Percentiles rank a stretch among this genome's conserved stretches.
These are phyloP conservation scores for Acromyrmex charruanus DNA, from an alignment of 1,140 invertebrate genomes.

Conservation along the genomic window DNA sequence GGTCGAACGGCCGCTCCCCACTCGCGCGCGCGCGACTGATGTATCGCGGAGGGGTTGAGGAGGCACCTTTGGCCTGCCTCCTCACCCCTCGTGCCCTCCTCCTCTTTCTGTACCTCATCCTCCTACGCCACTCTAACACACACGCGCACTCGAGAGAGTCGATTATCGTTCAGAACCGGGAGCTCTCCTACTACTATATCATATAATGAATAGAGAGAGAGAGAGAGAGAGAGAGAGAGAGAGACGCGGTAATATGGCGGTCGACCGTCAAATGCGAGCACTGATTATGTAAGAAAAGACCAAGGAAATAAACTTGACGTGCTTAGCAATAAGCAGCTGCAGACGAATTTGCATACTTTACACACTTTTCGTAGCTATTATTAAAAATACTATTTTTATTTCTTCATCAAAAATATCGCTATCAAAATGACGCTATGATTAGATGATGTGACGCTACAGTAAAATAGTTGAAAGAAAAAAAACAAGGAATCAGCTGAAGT, in stretches of 20 bases:
- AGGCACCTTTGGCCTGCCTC: constrained; percentile 44
- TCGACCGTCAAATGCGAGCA: constrained; percentile 46
- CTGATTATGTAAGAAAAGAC: constrained; percentile 54
- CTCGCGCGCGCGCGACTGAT: constrained; percentile 22
- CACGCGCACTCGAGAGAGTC: constrained; percentile 62
- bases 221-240: constrained; percentile 1
- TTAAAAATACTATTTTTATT: constrained; percentile 1
- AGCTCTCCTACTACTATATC: constrained; percentile 55
- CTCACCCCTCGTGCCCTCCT: not conserved
- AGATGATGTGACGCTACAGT: too few relatives aligned
- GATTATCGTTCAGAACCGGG: constrained; percentile 70
- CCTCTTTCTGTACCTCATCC: constrained; percentile 3
- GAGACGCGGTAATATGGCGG: constrained; percentile 39
- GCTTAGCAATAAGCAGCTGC: not conserved
- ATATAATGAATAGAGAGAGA: constrained; percentile 38
- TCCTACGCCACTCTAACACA: constrained; percentile 51
- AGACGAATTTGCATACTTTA: constrained; percentile 22
- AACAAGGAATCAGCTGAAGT: too few relatives aligned
- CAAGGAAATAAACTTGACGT: constrained; percentile 42
- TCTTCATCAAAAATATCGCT: not conserved
- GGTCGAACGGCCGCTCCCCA: constrained; percentile 12
- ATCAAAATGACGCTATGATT: not conserved
- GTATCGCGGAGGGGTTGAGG: constrained; percentile 47
- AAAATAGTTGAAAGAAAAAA: not conserved
- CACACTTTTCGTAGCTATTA: not conserved